A percentile compares a stretch with the other conserved stretches of the same genome.
Evolutionary conservation across 2,888 invertebrate species (phyloP).

Genomic region (Parochlus steinenii): DNA sequence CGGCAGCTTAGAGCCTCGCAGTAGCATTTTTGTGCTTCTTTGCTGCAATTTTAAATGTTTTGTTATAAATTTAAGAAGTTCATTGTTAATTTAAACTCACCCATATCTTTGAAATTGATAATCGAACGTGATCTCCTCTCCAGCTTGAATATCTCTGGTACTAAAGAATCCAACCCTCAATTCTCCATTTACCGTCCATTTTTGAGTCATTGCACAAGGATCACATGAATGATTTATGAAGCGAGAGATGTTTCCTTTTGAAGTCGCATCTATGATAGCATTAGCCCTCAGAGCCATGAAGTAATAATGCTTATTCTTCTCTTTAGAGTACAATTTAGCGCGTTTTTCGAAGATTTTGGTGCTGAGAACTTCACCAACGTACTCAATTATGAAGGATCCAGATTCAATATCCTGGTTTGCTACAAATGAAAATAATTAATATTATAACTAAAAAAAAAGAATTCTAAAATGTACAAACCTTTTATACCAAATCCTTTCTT

Average conservation of each 20-base stretch:
- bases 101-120: conserved; percentile 96
- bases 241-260: conserved; percentile 87
- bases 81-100: conserved; percentile 34
- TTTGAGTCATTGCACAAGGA: conserved; percentile 96
- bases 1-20: conserved; percentile 81
- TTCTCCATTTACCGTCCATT: conserved; percentile 89
- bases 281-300: conserved; percentile 94
- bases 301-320: conserved; percentile 85
- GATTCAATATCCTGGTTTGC: conserved; percentile 23
- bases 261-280: conserved; percentile 90
- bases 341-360: conserved; percentile 77
- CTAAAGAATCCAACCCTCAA: conserved; percentile 95
- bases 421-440: conserved; percentile 9
- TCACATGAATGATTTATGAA: conserved; percentile 99
- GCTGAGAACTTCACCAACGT: conserved; percentile 93
- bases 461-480: conserved; percentile 56
- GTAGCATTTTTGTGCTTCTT: conserved; percentile 90
- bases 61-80: conserved; percentile 13
- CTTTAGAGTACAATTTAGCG: conserved; percentile 74
- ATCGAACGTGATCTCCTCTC: conserved; percentile 97
- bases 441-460: conserved; percentile 46
- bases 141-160: conserved; percentile 57
- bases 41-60: conserved; percentile 35
- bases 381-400: conserved; percentile 93
- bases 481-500: conserved; percentile 91